Evolutionary conservation across 2,113 vertebrate genomes (phyloP).

Genomic region (Arenaria interpres): DNA sequence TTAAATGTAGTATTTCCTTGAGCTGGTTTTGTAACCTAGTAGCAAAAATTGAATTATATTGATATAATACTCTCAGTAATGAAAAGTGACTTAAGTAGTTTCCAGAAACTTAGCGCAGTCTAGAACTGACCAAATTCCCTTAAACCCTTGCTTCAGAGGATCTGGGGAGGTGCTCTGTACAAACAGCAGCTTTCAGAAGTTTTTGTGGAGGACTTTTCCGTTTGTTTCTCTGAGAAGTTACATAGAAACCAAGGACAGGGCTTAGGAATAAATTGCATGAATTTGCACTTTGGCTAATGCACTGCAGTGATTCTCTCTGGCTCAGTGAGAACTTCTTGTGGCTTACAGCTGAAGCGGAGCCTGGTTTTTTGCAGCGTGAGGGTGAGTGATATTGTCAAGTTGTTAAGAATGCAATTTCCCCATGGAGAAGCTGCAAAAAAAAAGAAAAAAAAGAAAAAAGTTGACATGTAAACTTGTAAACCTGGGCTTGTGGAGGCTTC

Average conservation of each 20-base stretch:
- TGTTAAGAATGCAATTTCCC: slow-evolving; percentile 5
- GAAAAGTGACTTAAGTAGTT: slow-evolving; percentile 5
- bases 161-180: background rate
- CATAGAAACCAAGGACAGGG: background rate
- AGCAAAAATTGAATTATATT: background rate
- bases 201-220: background rate
- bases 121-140: background rate
- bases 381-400: background rate
- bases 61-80: background rate
- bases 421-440: background rate
- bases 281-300: background rate
- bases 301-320: background rate
- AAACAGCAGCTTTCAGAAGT: background rate
- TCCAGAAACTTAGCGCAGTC: slow-evolving; percentile 5
- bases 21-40: background rate
- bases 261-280: background rate
- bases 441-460: background rate
- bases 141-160: background rate
- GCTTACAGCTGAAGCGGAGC: background rate
- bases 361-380: background rate
- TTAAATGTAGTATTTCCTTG: background rate
- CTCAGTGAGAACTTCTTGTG: background rate
- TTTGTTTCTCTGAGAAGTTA: background rate
- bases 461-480: background rate
- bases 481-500: background rate